Evolutionary conservation across 2,888 invertebrate genomes (phyloP), one percentile per base, ranked within the genome.

Genomic region (Xylophagus ater): DNA sequence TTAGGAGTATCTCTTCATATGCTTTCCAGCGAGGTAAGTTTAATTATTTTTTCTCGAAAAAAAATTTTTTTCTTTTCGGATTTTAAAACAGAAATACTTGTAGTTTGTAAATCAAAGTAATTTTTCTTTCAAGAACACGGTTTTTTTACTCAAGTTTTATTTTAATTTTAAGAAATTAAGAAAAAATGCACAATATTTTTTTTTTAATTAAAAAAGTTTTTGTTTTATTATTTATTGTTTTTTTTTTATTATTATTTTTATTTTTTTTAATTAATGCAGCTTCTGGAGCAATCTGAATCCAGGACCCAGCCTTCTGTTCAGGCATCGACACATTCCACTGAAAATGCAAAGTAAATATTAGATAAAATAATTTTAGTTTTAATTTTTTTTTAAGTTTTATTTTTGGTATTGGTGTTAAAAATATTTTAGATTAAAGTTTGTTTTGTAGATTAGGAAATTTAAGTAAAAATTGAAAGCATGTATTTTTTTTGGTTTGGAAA

Each of bases 271-370:
- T 60, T 55, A 70, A 66, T 67, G 70, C 70, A 79, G 79, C 76
- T 78, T 71, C 73, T 77, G 75, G 76, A 77, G 68, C 72, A 71
- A 62, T 67, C 69, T 53, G 64, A 66, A 56, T 59, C 71, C 54
- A 68, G 69, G 60, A 66, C 68, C 62, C 51, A 48, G 54, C 64
- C 68, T 62, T 70, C 70, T 64, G 65, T 58, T 59, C 59, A 63
- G 62, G 60, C 68, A 54, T 64, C 68, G 56, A 60, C 69, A 59
- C 66, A 68, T 60, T 66, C 62, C 62, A 69, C 64, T 60, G 69
- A 70, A 57, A 65, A 67, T 62, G 68, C 69, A 72, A 74, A 71
- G 75, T 75, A 75, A 74, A 73, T 74, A 74, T 70, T 45, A 55
- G 52, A 57, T 55, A 54, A 60, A 21, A 18, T 33, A 17, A 15